phyloP scores from a whole-genome alignment of 2,888 invertebrate species.

The Prosopocoilus inquinatus region DNA sequence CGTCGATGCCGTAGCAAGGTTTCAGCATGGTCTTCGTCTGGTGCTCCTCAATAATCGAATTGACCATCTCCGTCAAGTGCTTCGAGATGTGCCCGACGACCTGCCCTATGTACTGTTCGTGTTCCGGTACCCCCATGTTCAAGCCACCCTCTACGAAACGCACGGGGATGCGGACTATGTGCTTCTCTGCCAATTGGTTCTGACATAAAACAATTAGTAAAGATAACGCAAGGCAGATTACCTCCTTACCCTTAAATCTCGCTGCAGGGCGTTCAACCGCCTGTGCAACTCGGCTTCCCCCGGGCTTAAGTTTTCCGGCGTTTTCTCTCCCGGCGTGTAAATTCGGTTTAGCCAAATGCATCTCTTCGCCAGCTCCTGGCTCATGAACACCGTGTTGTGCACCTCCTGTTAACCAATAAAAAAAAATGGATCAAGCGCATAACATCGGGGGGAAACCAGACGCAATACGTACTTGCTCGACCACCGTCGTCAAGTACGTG shows the following conservation, averaged over 20 bases:
- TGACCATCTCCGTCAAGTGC: constrained; percentile 67
- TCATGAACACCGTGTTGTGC: constrained; percentile 77
- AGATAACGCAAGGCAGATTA: not conserved
- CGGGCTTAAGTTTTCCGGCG: constrained; percentile 56
- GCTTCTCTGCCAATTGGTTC: constrained; percentile 71
- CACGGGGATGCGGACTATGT: constrained; percentile 63
- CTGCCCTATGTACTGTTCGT: constrained; percentile 62
- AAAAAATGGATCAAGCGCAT: too few relatives aligned
- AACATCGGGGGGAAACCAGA: not conserved
- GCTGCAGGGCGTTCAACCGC: constrained; percentile 67
- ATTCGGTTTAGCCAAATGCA: constrained; percentile 77
- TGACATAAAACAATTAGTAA: constrained; percentile 39
- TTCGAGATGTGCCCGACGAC: constrained; percentile 65
- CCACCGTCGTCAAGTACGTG: constrained; percentile 76
- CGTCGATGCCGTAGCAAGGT: constrained; percentile 63
- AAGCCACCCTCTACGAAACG: constrained; percentile 55
- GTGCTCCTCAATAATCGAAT: constrained; percentile 67
- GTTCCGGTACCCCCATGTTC: constrained; percentile 56
- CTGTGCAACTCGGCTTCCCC: constrained; percentile 66
- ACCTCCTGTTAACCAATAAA: constrained; percentile 60
- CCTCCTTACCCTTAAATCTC: constrained; percentile 64
- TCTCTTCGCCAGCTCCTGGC: constrained; percentile 73
- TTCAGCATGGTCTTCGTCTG: constrained; percentile 58
- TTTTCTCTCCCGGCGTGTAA: constrained; percentile 56
- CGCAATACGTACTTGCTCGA: constrained; percentile 63